A percentile compares a stretch with the other conserved stretches of the same genome.
Evolutionary conservation across 2,113 vertebrate genomes (phyloP).

Genomic region (Chionodraco myersi): DNA sequence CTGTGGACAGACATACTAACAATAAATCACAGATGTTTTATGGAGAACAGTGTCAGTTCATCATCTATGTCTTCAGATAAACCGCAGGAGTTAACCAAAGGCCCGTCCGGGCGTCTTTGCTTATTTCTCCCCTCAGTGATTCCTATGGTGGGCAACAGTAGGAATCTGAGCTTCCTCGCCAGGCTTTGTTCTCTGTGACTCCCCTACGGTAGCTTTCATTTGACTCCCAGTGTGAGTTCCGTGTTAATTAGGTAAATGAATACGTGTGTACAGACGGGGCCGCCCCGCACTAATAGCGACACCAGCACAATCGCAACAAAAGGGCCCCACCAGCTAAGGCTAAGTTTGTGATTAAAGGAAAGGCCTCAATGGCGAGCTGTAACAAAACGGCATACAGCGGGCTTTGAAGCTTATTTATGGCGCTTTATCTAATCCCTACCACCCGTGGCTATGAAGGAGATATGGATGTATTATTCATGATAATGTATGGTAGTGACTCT

Average conservation of each 20-base stretch:
- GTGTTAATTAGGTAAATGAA: constrained; percentile 85
- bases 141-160: constrained; percentile 50
- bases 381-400: constrained; percentile 73
- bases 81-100: constrained; percentile 35
- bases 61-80: constrained; percentile 30
- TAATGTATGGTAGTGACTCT: constrained; percentile 80
- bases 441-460: constrained; percentile 79
- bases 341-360: constrained; percentile 82
- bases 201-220: constrained; percentile 78
- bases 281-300: constrained; percentile 72
- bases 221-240: constrained; percentile 81
- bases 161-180: constrained; percentile 60
- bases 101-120: constrained; percentile 43
- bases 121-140: constrained; percentile 30
- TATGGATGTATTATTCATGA: constrained; percentile 84
- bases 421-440: constrained; percentile 80
- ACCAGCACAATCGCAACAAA: constrained; percentile 76
- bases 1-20: background rate
- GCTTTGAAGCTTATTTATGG: constrained; percentile 84
- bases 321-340: constrained; percentile 74
- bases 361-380: constrained; percentile 78
- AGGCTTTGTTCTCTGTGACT: constrained; percentile 80
- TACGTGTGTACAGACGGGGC: constrained; percentile 73
- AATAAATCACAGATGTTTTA: background rate
- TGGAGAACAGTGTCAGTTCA: constrained; percentile 9